Percentiles rank a stretch among this genome's conserved stretches.
These are phyloP conservation scores for Willisornis vidua DNA, from an alignment of 2,113 vertebrate species.

Conservation along the genomic window DNA sequence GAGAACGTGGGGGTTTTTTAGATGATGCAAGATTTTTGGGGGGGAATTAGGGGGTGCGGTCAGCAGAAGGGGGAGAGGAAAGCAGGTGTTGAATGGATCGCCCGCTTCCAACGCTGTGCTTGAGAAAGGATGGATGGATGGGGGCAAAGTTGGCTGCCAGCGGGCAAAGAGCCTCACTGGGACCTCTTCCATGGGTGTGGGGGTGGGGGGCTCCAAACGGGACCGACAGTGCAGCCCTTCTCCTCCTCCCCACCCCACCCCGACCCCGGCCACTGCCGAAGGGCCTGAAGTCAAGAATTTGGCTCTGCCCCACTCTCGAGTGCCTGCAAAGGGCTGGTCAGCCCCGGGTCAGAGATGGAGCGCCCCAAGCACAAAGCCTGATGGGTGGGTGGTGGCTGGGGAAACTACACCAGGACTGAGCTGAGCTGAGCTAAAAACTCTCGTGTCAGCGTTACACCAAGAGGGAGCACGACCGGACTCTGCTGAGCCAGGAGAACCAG, in stretches of 20 bases:
- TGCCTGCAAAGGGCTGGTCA: background rate
- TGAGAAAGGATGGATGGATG: background rate
- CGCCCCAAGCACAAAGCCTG: background rate
- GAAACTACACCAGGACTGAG: background rate
- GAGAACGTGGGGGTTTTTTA: constrained; percentile 37
- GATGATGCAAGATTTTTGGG: background rate
- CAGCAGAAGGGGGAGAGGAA: background rate
- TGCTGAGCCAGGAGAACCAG: background rate
- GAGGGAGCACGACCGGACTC: background rate
- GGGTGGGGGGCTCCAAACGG: background rate
- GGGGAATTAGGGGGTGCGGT: background rate
- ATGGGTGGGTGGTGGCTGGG: background rate
- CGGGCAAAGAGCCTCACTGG: background rate
- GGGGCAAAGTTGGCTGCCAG: background rate
- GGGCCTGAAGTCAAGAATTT: constrained; percentile 46
- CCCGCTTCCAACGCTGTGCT: background rate
- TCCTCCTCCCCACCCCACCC: background rate
- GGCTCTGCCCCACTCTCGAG: background rate
- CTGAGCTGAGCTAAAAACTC: background rate
- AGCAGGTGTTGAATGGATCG: background rate
- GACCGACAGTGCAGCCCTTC: background rate
- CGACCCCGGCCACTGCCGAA: background rate
- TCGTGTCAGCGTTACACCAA: background rate
- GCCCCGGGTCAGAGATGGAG: background rate
- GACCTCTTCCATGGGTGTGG: background rate